Evolutionary conservation across 2,113 vertebrate species (phyloP).

Genomic region (Gambusia holbrooki): DNA sequence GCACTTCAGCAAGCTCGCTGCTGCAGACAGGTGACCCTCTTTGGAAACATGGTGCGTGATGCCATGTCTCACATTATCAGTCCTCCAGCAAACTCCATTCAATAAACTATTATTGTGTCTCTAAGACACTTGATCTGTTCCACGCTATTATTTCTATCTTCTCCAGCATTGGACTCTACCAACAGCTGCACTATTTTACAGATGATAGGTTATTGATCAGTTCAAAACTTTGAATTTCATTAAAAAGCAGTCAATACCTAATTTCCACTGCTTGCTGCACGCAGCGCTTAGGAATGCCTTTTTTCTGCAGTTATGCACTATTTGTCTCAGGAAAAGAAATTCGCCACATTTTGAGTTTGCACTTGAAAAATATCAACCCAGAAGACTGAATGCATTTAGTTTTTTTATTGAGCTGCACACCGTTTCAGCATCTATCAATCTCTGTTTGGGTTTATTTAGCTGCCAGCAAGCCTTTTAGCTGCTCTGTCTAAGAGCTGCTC

Average conservation of each 20-base stretch:
- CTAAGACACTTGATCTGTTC: constrained; percentile 59
- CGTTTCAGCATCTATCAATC: constrained; percentile 48
- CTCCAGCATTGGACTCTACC: constrained; percentile 26
- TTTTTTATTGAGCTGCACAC: constrained; percentile 55
- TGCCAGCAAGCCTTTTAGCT: constrained; percentile 79
- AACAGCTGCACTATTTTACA: constrained; percentile 78
- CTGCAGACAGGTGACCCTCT: constrained; percentile 75
- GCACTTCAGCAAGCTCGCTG: constrained; percentile 64
- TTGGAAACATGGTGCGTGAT: constrained; percentile 54
- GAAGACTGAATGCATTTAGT: constrained; percentile 56
- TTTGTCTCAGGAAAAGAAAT: constrained; percentile 50
- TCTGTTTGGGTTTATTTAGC: constrained; percentile 60
- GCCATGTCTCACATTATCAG: constrained; percentile 48
- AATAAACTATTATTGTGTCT: constrained; percentile 61
- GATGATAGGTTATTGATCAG: constrained; percentile 80
- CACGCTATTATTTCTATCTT: constrained; percentile 52
- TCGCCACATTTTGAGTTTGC: constrained; percentile 48
- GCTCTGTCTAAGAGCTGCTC: constrained; percentile 59
- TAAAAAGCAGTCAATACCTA: constrained; percentile 82
- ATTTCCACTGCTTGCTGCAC: constrained; percentile 79
- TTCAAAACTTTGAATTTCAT: constrained; percentile 84
- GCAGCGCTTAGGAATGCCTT: constrained; percentile 61
- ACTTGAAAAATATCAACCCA: constrained; percentile 47
- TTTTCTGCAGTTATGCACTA: constrained; percentile 68
- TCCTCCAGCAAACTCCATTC: constrained; percentile 40